Conservation (phyloP, 2,113 vertebrate species). For the Hucho hucho region DNA sequence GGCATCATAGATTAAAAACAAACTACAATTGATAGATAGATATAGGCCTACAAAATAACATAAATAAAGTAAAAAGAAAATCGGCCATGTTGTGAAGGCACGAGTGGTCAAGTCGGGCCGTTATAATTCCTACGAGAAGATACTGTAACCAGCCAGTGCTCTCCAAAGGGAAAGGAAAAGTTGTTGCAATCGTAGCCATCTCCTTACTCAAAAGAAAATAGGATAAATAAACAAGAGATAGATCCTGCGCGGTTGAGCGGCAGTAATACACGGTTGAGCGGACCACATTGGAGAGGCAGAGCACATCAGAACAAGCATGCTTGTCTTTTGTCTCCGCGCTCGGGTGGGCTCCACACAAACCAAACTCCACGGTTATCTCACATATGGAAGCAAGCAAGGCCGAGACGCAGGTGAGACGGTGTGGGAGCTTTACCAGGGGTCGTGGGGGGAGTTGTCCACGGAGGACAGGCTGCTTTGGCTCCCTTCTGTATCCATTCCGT, state of each 20-base stretch:
- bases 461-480: constrained; percentile 92
- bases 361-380: constrained; percentile 71
- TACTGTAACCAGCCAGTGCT: constrained; percentile 27
- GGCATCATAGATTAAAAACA: constrained; percentile 21
- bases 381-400: constrained; percentile 20
- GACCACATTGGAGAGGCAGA: constrained; percentile 36
- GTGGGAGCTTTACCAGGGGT: constrained; percentile 82
- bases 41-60: constrained; percentile 39
- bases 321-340: constrained; percentile 75
- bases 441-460: constrained; percentile 90
- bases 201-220: constrained; percentile 18
- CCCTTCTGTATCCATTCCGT: constrained; percentile 93
- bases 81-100: constrained; percentile 81
- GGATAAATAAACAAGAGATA: constrained; percentile 59
- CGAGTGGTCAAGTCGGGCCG: constrained; percentile 67
- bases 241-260: constrained; percentile 46
- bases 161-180: constrained; percentile 63
- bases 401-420: constrained; percentile 37
- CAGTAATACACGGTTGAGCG: constrained; percentile 39
- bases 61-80: constrained; percentile 67
- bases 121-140: constrained; percentile 66
- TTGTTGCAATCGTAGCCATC: constrained; percentile 54
- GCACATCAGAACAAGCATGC: constrained; percentile 56
- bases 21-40: not conserved
- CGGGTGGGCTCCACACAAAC: constrained; percentile 59